Evolutionary conservation across 2,113 vertebrate genomes (phyloP).

Genomic region (Tachuris rubrigastra): DNA sequence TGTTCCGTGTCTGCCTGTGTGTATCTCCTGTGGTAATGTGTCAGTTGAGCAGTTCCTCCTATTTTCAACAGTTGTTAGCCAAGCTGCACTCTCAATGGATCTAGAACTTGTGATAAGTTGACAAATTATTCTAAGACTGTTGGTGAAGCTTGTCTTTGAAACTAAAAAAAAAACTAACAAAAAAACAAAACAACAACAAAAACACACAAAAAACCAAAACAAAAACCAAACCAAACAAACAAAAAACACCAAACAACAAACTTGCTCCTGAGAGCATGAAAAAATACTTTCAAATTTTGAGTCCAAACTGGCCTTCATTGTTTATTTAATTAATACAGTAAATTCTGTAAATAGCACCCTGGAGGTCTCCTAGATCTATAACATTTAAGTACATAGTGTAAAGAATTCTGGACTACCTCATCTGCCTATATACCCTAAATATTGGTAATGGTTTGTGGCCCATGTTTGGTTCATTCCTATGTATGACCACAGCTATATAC

Average conservation of each 20-base stretch:
- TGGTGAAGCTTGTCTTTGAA: not conserved
- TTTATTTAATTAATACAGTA: not conserved
- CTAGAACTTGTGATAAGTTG: not conserved
- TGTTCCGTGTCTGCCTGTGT: not conserved
- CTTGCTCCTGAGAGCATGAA: not conserved
- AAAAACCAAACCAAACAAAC: too few relatives aligned
- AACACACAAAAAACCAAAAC: too few relatives aligned
- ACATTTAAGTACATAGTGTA: not conserved
- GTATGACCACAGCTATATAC: not conserved
- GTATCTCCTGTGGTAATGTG: not conserved
- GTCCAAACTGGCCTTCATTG: not conserved
- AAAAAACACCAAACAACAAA: not conserved
- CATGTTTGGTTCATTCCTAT: not conserved
- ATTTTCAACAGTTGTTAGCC: not conserved
- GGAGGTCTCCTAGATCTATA: not conserved
- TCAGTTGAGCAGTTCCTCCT: not conserved
- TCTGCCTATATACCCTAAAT: not conserved
- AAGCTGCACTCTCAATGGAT: not conserved
- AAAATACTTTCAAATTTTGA: not conserved
- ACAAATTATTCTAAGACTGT: not conserved
- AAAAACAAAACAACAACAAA: too few relatives aligned
- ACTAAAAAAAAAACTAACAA: not conserved
- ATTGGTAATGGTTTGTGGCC: not conserved
- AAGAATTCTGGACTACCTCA: not conserved
- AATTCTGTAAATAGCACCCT: not conserved